Base-by-base conservation (phyloP, 1,140 invertebrate species). In the Solenopsis invicta region DNA sequence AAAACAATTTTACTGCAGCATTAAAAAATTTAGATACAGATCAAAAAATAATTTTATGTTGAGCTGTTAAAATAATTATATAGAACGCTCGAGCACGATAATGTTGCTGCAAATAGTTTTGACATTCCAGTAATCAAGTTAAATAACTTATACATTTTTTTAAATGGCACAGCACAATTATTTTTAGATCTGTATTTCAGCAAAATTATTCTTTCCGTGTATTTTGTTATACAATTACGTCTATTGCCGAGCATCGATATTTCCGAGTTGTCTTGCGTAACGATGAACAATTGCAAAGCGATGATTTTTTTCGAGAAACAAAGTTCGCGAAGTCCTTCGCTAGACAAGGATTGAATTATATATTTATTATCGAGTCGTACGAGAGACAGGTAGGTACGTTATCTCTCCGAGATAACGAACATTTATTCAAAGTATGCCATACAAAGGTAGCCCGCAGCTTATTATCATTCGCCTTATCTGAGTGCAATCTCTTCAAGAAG, bases 401-500 rank as follows among this genome's bases (percentile, higher is more conserved):
- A 4, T 41, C 41, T 89, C 69, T 21, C 4, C 2, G 12, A 80
- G 56, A 87, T 77, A 84, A 78, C 48, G 10, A 62, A 74, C 48
- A 71, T 89, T 61, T 77, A 77, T 87, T 62, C 59, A 87, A 69
- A 66, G 16, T 87, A 12, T 54, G 41, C 8, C 16, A 48, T 16
- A 61, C 24, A 29, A 80, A 86, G 75, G 69, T 18, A 62, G 54
- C 18, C 24, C 56, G 66, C 62, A 69, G 84, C 24, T 71, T 34
- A 75, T 81, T 87, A 84, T 89, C 85, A 48, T 82, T 10, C 16
- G 21, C n/a, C n/a, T 87, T 90, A 87, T 84, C 82, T 88, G 4
- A 4, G 24, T 21, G 12, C 12, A 29, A 1, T 59, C 9, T 76
- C n/a, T 76, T 16, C 37, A 9, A 69, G 45, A 29, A 24, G 21